These are phyloP conservation scores for Dendronephthya gigantea DNA, from an alignment of 64 coral and sea anemone species.

Conservation along the genomic window DNA sequence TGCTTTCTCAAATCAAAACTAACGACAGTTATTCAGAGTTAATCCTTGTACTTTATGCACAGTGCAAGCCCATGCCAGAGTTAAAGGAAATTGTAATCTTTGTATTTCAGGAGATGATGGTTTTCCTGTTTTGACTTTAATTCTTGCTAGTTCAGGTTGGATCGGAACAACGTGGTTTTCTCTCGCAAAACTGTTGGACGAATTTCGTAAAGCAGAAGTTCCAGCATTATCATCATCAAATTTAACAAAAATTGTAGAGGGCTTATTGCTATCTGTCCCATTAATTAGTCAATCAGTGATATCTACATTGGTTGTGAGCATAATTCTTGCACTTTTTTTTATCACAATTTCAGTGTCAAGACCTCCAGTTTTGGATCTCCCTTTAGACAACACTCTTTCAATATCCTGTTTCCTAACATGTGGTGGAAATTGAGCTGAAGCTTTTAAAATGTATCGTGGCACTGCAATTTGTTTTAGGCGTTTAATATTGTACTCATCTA, in stretches of 20 bases:
- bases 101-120: slow-evolving; percentile 52
- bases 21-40: slow-evolving; percentile 51
- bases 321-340: not conserved
- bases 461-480: not conserved
- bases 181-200: slow-evolving; percentile 31
- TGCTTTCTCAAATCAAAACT: slow-evolving; percentile 49
- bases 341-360: not conserved
- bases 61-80: slow-evolving; percentile 60
- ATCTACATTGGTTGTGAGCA: not conserved
- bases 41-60: slow-evolving; percentile 65
- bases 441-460: not conserved
- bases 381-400: not conserved
- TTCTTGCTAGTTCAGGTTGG: slow-evolving; percentile 45
- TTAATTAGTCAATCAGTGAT: not conserved
- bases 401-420: slow-evolving; percentile 3
- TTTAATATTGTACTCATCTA: not conserved
- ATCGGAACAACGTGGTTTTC: slow-evolving; percentile 44
- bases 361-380: not conserved
- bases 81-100: slow-evolving; percentile 62
- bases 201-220: not conserved
- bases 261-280: slow-evolving; percentile 20
- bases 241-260: slow-evolving; percentile 44
- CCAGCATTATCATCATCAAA: slow-evolving; percentile 47
- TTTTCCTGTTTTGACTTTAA: slow-evolving; percentile 51
- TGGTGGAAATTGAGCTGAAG: not conserved